Base-by-base conservation (phyloP, 2,113 vertebrate genomes). In the Syrmaticus mikado region DNA sequence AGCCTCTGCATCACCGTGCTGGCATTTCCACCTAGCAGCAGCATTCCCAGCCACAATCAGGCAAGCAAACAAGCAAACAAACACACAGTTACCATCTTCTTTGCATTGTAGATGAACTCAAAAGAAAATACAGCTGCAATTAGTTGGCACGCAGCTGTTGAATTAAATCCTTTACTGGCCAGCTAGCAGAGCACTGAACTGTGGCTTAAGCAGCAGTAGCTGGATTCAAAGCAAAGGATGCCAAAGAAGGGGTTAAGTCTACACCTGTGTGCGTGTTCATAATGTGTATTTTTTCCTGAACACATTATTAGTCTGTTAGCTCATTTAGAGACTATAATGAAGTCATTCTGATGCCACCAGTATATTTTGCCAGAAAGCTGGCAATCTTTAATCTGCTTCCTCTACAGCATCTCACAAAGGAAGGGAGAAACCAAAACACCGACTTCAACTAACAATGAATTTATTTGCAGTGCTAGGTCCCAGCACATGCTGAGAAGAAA, bases 371-470 rank as follows among this genome's bases (percentile, higher is more conserved):
- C 95, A 94, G 90, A 83, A 88, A 90, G 84, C 77, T 96, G 95
- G 88, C 68, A 89, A 81, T 85, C 79, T 90, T 90, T 92, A 90
- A 94, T 95, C 94, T 96, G 78, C 85, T 94, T 96, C 93, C 92
- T 95, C 80, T 86, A 16, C 84, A 79, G 78, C 71, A 81, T 87
- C 88, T 93, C 90, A 68, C 89, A 96, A 24, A 95, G 92, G 92
- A 96, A 94, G 94, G 92, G 85, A 94, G 91, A 97, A 93, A 94
- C 85, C 87, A 95, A 94, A 97, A 89, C 92, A 94, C 79, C 80
- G 85, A 92, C 68, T 95, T 87, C 82, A 66, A 78, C 74, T 92
- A 92, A 94, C 92, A 96, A 71, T 85, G 89, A 67, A 36, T 92
- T 79, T 52, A 65, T 94, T 87, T 94, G 90, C 85, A 20, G 71